Evolutionary conservation across 2,888 invertebrate species (phyloP).

Genomic region (Lissonota sp.): DNA sequence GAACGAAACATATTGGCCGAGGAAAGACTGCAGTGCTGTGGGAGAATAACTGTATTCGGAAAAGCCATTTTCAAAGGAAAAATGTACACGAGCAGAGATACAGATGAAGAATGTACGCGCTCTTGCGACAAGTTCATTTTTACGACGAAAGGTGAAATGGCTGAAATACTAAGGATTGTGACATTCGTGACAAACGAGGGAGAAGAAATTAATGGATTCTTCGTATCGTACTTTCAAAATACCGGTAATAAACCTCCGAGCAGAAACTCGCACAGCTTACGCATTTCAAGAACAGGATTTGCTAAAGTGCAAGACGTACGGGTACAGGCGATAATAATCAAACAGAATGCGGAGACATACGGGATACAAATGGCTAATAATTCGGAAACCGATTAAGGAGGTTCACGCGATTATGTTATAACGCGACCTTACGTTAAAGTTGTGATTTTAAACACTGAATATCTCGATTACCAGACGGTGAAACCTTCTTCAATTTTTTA

Average conservation of each 20-base stretch:
- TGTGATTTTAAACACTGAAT: no score
- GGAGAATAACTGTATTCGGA: constrained; percentile 36
- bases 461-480: no score
- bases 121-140: constrained; percentile 40
- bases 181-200: constrained; percentile 41
- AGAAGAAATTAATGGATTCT: constrained; percentile 35
- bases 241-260: constrained; percentile 33
- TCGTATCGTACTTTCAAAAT: constrained; percentile 41
- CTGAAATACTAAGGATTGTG: constrained; percentile 41
- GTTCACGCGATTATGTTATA: no score
- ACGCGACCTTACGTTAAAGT: no score
- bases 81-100: constrained; percentile 42
- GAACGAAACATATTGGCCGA: constrained; percentile 31
- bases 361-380: constrained; percentile 16
- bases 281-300: constrained; percentile 38
- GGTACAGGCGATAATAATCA: constrained; percentile 24
- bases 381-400: constrained; percentile 23
- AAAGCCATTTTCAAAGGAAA: constrained; percentile 48
- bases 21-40: constrained; percentile 27
- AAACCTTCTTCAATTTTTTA: no score
- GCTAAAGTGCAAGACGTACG: constrained; percentile 23
- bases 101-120: constrained; percentile 40
- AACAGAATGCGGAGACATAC: not conserved
- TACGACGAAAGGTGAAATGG: constrained; percentile 30
- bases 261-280: constrained; percentile 28